These are phyloP conservation scores for Fulica atra DNA, from an alignment of 2,113 vertebrate species.

Conservation along the genomic window DNA sequence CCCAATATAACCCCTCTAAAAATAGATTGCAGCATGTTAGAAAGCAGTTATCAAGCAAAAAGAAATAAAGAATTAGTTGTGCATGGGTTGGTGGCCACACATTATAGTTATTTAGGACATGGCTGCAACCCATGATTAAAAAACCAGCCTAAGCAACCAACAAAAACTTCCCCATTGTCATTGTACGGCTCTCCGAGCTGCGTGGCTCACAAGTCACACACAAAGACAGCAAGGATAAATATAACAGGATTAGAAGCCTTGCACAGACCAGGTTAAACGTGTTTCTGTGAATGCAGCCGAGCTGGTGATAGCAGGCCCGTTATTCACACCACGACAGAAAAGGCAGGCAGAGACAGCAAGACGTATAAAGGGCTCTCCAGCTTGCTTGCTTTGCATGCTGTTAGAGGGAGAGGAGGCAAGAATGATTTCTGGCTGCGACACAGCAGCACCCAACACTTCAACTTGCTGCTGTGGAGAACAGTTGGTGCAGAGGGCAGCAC, in stretches of 20 bases:
- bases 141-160: rapidly evolving
- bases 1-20: neutral
- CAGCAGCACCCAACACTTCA: neutral
- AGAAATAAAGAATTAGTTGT: neutral
- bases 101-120: neutral
- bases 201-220: rapidly evolving
- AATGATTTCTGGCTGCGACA: neutral
- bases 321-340: neutral
- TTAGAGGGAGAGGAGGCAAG: neutral
- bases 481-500: neutral
- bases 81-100: neutral
- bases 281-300: neutral
- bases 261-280: neutral
- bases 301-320: neutral
- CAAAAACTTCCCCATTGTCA: neutral
- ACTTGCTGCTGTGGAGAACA: neutral
- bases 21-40: neutral
- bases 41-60: neutral
- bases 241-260: neutral
- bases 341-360: neutral
- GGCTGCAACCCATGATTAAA: neutral
- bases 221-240: neutral
- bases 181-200: neutral
- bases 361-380: neutral
- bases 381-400: neutral